Base-by-base conservation (phyloP, 2,888 invertebrate genomes). In the Hirtodrosophila duncani region DNA sequence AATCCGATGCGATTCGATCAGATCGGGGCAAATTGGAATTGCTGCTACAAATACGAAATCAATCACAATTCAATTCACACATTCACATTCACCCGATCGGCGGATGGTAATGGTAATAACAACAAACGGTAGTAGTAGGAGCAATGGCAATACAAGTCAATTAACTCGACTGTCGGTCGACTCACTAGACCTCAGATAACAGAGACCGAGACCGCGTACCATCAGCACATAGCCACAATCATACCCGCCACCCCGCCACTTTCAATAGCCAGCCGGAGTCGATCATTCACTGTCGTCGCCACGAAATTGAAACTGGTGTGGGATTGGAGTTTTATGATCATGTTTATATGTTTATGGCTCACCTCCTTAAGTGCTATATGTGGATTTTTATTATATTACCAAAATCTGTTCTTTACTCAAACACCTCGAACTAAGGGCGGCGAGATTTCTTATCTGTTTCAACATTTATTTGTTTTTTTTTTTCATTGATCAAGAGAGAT, bases 51-150 rank as follows among this genome's bases (percentile, higher is more conserved):
- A 71, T 67, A 50, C 48, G 58, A 56, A 67, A 81, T 81, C 72
- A 81, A 77, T 77, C 80, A 81, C 66, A 66, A 81, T 71, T 53
- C 57, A 8, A 30, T 3, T 13, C 26, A 45, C 14, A 27, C n/a
- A n/a, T n/a, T n/a, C n/a, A n/a, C n/a, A n/a, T n/a, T n/a, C n/a
- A n/a, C n/a, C n/a, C n/a, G n/a, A n/a, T n/a, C n/a, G n/a, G n/a
- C n/a, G n/a, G n/a, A 6, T 20, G 10, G 21, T 30, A 24, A 24
- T n/a, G n/a, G n/a, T 43, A 61, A 65, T 52, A 57, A 58, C 38
- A 51, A 21, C 42, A 42, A 49, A 50, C 34, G 41, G 21, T 43
- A 50, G 29, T 37, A 31, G 41, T 36, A 29, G 43, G 42, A 55
- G 50, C 48, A 42, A 48, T 36, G 38, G 48, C 63, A 63, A 62